phyloP scores from a whole-genome alignment of 2,797 vertebrate species.

The Fistularia tabacaria region DNA sequence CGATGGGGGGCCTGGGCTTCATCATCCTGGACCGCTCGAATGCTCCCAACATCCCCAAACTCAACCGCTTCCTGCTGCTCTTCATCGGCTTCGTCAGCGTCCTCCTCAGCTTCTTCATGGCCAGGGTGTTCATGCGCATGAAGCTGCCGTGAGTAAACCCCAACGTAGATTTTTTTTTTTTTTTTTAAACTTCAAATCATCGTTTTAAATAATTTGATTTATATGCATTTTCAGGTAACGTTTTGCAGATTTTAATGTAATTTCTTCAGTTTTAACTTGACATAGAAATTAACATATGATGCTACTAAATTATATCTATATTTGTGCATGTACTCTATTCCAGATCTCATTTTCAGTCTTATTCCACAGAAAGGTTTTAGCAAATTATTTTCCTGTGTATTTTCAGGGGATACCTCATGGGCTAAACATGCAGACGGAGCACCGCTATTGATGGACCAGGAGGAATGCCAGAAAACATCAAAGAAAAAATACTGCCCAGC shows the following conservation, averaged over 20 bases:
- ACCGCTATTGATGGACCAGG: not conserved
- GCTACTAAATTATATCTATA: no score
- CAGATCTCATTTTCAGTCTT: no score
- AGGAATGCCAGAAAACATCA: constrained; percentile 14
- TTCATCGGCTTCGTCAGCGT: constrained; percentile 98
- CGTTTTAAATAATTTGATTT: no score
- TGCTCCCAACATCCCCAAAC: constrained; percentile 96
- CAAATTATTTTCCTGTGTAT: no score
- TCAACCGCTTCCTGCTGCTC: constrained; percentile 95
- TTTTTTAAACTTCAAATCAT: no score
- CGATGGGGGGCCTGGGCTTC: constrained; percentile 98
- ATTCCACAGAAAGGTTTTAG: no score
- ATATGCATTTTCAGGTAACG: no score
- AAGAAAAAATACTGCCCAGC: not conserved
- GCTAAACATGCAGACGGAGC: constrained; percentile 64
- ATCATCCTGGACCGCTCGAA: constrained; percentile 98
- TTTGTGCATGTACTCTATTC: no score
- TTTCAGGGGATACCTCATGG: constrained; percentile 94
- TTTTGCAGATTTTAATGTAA: no score
- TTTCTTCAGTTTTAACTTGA: no score
- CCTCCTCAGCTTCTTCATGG: constrained; percentile 99
- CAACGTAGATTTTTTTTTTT: no score
- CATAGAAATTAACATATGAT: no score
- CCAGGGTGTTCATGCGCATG: constrained; percentile 99
- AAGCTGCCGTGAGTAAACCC: constrained; percentile 91